These are phyloP conservation scores for Monochamus saltuarius DNA, from an alignment of 1,140 invertebrate genomes.

Conservation along the genomic window DNA sequence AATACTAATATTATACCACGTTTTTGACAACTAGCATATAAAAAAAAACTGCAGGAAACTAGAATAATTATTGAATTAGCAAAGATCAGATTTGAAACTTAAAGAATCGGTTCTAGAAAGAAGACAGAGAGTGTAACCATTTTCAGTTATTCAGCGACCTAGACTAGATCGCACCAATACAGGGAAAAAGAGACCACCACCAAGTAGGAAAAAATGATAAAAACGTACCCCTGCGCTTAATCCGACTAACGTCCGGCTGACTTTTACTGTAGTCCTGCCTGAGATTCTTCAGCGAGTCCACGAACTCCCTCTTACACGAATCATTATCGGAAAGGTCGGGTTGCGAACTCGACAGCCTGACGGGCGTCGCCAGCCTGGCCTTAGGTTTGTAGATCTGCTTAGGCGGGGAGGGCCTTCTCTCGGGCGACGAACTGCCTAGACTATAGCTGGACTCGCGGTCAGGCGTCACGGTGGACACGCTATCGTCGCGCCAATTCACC, in stretches of 20 bases:
- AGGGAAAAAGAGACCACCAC: too few relatives aligned
- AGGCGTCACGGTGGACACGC: conserved; percentile 45
- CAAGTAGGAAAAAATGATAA: neutral
- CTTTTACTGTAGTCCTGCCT: conserved; percentile 32
- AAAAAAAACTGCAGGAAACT: too few relatives aligned
- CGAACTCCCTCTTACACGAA: conserved; percentile 29
- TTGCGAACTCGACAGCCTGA: conserved; percentile 30
- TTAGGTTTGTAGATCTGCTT: conserved; percentile 21
- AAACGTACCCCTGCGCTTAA: conserved; percentile 32
- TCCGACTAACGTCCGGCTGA: conserved; percentile 36
- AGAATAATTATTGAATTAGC: too few relatives aligned
- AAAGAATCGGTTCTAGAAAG: too few relatives aligned
- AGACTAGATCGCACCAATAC: too few relatives aligned
- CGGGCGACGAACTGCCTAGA: conserved; percentile 32
- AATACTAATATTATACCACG: too few relatives aligned
- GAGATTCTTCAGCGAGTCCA: conserved; percentile 31
- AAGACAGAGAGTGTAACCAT: too few relatives aligned
- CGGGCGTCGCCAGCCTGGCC: conserved; percentile 9
- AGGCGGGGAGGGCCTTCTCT: conserved; percentile 17
- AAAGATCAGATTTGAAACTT: too few relatives aligned
- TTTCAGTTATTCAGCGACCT: too few relatives aligned
- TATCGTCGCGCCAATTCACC: conserved; percentile 66
- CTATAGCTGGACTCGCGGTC: conserved; percentile 40
- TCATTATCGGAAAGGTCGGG: conserved; percentile 33
- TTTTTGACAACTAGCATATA: too few relatives aligned